A percentile compares a stretch with the other conserved stretches of the same genome.
Evolutionary conservation across 2,888 invertebrate species (phyloP).

Genomic region (Yponomeuta sedellus): DNA sequence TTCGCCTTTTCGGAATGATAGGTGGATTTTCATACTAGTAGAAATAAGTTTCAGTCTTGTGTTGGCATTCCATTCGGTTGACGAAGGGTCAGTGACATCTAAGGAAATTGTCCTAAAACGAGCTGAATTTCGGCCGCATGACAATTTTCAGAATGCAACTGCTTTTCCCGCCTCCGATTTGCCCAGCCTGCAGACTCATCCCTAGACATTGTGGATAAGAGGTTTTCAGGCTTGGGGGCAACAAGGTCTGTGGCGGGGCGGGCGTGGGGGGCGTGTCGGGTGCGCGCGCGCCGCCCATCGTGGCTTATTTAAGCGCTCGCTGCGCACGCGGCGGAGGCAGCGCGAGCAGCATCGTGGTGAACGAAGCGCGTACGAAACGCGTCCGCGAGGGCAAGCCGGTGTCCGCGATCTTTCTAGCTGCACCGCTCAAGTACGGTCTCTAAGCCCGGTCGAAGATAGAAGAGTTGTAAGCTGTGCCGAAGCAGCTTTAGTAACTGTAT

Average conservation of each 20-base stretch:
- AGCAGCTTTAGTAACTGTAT: neutral
- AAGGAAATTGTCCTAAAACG: no score
- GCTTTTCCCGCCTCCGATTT: no score
- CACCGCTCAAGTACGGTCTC: conserved; percentile 2
- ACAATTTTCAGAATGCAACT: no score
- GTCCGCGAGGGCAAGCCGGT: conserved; percentile 8
- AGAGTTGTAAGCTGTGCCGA: neutral
- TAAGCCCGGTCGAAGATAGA: neutral
- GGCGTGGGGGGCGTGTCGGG: conserved; percentile 48
- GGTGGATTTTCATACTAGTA: no score
- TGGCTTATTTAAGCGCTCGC: conserved; percentile 47
- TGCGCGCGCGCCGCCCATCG: conserved; percentile 58
- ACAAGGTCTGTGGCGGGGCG: conserved; percentile 26
- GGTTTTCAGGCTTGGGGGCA: neutral
- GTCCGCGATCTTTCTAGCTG: conserved; percentile 13
- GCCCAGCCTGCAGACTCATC: no score
- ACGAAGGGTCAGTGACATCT: no score
- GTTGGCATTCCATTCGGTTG: no score
- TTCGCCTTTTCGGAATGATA: no score
- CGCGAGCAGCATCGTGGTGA: conserved; percentile 25
- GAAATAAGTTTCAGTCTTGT: no score
- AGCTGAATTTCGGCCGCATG: no score
- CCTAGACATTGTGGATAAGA: neutral
- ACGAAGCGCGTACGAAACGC: conserved; percentile 26
- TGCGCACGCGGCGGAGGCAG: conserved; percentile 36